phyloP scores from a whole-genome alignment of 2,888 invertebrate genomes.

The Phyllotreta cruciferae region DNA sequence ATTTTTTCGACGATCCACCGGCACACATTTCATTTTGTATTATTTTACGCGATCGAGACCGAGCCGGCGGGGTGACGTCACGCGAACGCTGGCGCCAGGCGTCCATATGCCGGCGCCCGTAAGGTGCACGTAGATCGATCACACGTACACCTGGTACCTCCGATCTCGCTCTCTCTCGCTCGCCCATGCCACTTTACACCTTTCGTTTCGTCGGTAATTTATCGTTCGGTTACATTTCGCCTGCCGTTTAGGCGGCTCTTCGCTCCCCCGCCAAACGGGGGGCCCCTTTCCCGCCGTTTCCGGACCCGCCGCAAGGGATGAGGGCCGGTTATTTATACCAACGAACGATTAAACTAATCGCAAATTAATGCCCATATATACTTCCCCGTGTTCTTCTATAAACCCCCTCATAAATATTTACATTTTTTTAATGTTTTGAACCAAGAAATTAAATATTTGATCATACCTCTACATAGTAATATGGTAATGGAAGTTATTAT shows the following conservation, averaged over 20 bases:
- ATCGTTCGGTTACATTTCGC: background rate
- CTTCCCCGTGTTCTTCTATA: too few relatives aligned
- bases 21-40: too few relatives aligned
- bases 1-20: too few relatives aligned
- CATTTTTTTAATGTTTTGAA: too few relatives aligned
- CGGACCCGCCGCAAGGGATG: background rate
- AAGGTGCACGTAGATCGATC: constrained; percentile 58
- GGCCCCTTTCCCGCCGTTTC: background rate
- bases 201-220: constrained; percentile 9
- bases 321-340: background rate
- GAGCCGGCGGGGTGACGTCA: constrained; percentile 48
- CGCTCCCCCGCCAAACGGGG: background rate
- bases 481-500: too few relatives aligned
- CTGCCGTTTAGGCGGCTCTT: constrained; percentile 9
- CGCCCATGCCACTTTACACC: background rate
- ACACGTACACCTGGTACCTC: constrained; percentile 39
- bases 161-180: constrained; percentile 16
- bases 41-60: background rate
- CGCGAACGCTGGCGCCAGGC: constrained; percentile 53
- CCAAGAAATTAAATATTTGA: too few relatives aligned
- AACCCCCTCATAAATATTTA: too few relatives aligned
- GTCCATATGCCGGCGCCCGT: constrained; percentile 57
- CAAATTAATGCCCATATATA: too few relatives aligned
- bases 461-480: too few relatives aligned
- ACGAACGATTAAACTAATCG: too few relatives aligned